Evolutionary conservation across 2,113 vertebrate species (phyloP).

Genomic region (Oceanites oceanicus): DNA sequence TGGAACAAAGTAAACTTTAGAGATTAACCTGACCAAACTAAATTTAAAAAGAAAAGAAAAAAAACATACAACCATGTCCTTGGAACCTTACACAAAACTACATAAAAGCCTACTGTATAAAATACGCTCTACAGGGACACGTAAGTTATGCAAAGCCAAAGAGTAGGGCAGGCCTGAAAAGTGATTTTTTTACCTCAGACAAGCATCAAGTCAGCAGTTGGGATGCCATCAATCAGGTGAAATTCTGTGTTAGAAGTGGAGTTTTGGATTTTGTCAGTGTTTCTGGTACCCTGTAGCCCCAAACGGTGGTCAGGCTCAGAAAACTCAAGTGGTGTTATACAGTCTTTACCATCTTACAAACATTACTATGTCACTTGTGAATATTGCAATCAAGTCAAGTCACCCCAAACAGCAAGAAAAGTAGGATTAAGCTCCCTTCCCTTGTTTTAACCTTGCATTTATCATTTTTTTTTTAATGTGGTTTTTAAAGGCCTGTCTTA

Average conservation of each 20-base stretch:
- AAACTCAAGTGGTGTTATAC: neutral
- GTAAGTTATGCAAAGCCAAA: slow-evolving; percentile 28
- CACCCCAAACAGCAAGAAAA: neutral
- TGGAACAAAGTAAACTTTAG: slow-evolving; percentile 57
- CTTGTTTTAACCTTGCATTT: neutral
- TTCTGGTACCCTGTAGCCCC: neutral
- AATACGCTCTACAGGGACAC: slow-evolving; percentile 33
- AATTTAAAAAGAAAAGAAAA: neutral
- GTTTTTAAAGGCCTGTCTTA: neutral
- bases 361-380: neutral
- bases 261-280: slow-evolving; percentile 33
- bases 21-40: slow-evolving; percentile 38
- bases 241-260: slow-evolving; percentile 55
- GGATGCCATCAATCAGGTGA: slow-evolving; percentile 45
- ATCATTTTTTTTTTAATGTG: neutral
- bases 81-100: neutral
- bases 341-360: neutral
- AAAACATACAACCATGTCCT: neutral
- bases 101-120: slow-evolving; percentile 36
- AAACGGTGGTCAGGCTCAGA: neutral
- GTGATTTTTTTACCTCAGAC: slow-evolving; percentile 59
- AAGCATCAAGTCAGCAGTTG: slow-evolving; percentile 24
- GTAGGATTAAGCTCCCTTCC: neutral
- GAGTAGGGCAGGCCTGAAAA: slow-evolving; percentile 31
- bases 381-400: neutral